These are phyloP conservation scores for Ceratitis capitata DNA, from an alignment of 1,140 invertebrate genomes.

Conservation along the genomic window DNA sequence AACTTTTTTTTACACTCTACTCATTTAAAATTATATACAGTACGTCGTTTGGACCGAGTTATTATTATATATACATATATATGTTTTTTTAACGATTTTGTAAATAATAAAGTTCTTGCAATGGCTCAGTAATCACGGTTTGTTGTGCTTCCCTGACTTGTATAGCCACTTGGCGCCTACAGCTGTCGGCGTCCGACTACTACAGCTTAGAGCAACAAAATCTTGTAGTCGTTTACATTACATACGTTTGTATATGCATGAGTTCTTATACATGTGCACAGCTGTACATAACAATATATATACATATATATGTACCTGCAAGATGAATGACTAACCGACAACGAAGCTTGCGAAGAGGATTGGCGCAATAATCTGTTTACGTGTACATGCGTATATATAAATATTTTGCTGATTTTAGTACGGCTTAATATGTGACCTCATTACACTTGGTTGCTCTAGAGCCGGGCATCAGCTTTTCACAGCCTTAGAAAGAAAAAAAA, in stretches of 20 bases:
- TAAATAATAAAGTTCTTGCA: too few relatives aligned
- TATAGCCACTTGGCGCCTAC: background rate
- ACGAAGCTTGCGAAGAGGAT: background rate
- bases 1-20: too few relatives aligned
- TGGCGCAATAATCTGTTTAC: background rate
- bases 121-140: too few relatives aligned
- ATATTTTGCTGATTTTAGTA: background rate
- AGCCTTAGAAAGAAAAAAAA: background rate
- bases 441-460: conserved; percentile 29
- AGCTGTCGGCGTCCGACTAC: background rate
- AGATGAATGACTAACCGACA: background rate
- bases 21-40: too few relatives aligned
- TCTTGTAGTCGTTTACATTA: background rate
- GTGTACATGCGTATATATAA: background rate
- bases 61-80: too few relatives aligned
- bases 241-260: too few relatives aligned
- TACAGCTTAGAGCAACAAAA: background rate
- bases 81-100: too few relatives aligned
- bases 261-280: background rate
- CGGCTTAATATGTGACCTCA: conserved; percentile 21
- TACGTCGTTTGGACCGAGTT: too few relatives aligned
- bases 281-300: background rate
- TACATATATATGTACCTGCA: background rate
- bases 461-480: background rate
- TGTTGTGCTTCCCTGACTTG: too few relatives aligned